Evolutionary conservation across 2,888 invertebrate genomes (phyloP), one percentile per base, ranked within the genome.

Genomic region (Mythimna loreyi): DNA sequence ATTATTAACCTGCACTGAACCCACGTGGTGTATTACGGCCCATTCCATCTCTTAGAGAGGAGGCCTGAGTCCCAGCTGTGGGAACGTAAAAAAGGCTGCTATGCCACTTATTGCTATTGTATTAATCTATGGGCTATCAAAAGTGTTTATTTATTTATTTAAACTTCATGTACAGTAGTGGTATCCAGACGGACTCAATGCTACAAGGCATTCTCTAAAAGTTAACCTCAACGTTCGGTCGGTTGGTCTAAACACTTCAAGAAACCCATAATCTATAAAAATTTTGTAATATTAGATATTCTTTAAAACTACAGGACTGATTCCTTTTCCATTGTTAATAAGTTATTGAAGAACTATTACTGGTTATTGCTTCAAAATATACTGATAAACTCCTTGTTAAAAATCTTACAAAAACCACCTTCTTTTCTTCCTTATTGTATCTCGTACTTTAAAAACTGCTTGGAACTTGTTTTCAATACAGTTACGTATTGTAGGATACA

Each of bases 391-490:
- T 30, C 25, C 16, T 21, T 47, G 3, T 23, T 40, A 28, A 56
- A 75, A 45, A 67, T 47, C 36, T 59, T n/a, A n/a, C n/a, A n/a
- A n/a, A n/a, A n/a, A n/a, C n/a, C n/a, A n/a, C n/a, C n/a, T n/a
- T n/a, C n/a, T n/a, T n/a, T n/a, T n/a, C n/a, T n/a, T n/a, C n/a
- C n/a, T n/a, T n/a, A n/a, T n/a, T n/a, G n/a, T n/a, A n/a, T n/a
- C n/a, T n/a, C n/a, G n/a, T 49, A 49, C 30, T 53, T 68, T 60
- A 47, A 67, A 53, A 59, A 52, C 28, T 30, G 52, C 25, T 21
- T 52, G 11, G 9, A 81, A 81, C 81, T 78, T 23, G 65, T 76
- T 64, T 30, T 21, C 30, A 55, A 53, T 58, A 50, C 61, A 65
- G 25, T 68, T 74, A 11, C 43, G 6, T 56, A 45, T 33, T 50